These are phyloP conservation scores for Hydrolagus colliei DNA, from an alignment of 2,797 vertebrate genomes.

Conservation along the genomic window DNA sequence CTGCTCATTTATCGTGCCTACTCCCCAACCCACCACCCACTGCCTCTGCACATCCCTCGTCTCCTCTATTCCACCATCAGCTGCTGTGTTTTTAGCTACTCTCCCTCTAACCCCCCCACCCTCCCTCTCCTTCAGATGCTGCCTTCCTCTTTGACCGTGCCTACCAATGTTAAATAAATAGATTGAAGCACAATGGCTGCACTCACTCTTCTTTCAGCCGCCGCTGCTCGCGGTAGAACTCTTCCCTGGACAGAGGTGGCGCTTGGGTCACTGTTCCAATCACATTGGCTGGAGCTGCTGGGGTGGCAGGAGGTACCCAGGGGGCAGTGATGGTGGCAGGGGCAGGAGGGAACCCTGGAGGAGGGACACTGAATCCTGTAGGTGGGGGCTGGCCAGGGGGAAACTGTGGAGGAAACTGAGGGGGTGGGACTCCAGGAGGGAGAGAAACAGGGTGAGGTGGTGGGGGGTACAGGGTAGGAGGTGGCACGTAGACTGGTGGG, in stretches of 20 bases:
- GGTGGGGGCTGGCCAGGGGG: conserved; percentile 71
- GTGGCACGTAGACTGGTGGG: conserved; percentile 65
- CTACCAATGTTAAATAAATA: too few species aligned
- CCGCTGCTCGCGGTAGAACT: conserved; percentile 81
- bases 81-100: too few species aligned
- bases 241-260: conserved; percentile 80
- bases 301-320: conserved; percentile 75
- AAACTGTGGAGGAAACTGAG: conserved; percentile 70
- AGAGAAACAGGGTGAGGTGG: conserved; percentile 68
- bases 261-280: conserved; percentile 61
- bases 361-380: conserved; percentile 69
- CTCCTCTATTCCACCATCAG: too few species aligned
- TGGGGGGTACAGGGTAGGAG: conserved; percentile 65
- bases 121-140: too few species aligned
- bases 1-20: too few species aligned
- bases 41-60: too few species aligned
- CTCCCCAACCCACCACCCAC: too few species aligned
- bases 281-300: conserved; percentile 68
- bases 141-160: too few species aligned
- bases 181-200: background rate
- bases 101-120: too few species aligned
- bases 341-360: conserved; percentile 74
- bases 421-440: conserved; percentile 67
- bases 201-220: conserved; percentile 83
- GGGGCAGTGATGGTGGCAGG: conserved; percentile 73